Percentiles rank a stretch among this genome's conserved stretches.
phyloP scores from a whole-genome alignment of 1,140 invertebrate genomes.

The Agrypnia vestita region DNA sequence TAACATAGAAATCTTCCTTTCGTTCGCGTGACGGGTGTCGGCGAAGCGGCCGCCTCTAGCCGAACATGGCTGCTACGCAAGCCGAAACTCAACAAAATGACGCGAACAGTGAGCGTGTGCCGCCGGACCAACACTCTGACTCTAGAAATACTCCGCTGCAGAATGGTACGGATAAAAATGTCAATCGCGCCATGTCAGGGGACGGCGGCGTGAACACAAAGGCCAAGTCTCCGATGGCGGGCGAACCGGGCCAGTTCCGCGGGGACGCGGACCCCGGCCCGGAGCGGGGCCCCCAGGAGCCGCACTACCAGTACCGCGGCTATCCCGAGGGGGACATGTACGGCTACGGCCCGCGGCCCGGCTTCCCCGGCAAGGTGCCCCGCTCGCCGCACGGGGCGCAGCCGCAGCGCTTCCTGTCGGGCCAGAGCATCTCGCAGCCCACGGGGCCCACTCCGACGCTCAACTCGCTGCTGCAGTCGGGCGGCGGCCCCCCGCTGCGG shows the following conservation, averaged over 20 bases:
- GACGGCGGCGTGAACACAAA: constrained; percentile 72
- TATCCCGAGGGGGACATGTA: constrained; percentile 69
- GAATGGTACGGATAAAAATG: constrained; percentile 75
- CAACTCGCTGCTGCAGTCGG: constrained; percentile 90
- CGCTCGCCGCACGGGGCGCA: constrained; percentile 21
- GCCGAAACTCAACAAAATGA: constrained; percentile 77
- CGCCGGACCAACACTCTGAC: constrained; percentile 75
- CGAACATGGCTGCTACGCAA: constrained; percentile 80
- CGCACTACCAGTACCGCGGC: constrained; percentile 64
- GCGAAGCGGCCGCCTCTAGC: constrained; percentile 69
- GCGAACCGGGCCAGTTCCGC: constrained; percentile 69
- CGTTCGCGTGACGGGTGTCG: constrained; percentile 62
- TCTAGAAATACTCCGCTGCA: constrained; percentile 75
- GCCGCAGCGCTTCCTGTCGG: constrained; percentile 75
- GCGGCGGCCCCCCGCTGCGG: constrained; percentile 73
- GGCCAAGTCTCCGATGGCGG: constrained; percentile 71
- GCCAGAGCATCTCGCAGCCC: constrained; percentile 81
- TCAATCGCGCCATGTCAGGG: constrained; percentile 70
- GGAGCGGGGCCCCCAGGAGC: constrained; percentile 33
- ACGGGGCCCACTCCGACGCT: constrained; percentile 92
- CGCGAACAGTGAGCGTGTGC: constrained; percentile 76
- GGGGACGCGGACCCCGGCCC: constrained; percentile 64
- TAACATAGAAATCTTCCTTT: constrained; percentile 68
- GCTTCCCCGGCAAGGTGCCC: constrained; percentile 67
- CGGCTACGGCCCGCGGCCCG: constrained; percentile 64